Percentiles rank a stretch among this genome's conserved stretches.
Conservation (phyloP, 2,113 vertebrate species). For the Dromas ardeola region DNA sequence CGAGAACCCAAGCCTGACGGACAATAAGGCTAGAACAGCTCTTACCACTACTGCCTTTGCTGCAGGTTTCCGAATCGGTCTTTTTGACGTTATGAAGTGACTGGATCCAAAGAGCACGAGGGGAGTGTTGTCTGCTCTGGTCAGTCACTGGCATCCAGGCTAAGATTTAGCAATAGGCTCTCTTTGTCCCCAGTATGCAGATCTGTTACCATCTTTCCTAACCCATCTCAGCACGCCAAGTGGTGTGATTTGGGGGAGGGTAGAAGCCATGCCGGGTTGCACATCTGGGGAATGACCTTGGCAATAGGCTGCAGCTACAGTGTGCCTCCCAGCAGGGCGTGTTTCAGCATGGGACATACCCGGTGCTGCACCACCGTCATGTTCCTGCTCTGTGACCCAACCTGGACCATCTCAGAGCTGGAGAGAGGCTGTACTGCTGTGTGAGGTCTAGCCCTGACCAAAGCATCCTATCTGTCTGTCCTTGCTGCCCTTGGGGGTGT, state of each 20-base stretch:
- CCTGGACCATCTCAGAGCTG: not conserved
- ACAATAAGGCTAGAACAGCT: not conserved
- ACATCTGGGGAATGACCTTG: not conserved
- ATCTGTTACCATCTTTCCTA: not conserved
- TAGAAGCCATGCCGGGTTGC: not conserved
- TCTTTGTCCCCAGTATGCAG: not conserved
- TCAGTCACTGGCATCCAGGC: not conserved
- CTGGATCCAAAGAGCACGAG: not conserved
- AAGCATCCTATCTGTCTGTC: not conserved
- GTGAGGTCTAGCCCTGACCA: not conserved
- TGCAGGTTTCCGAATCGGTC: not conserved
- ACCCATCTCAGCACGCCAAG: not conserved
- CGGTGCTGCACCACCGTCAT: not conserved
- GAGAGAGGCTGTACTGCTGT: not conserved
- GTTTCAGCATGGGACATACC: not conserved
- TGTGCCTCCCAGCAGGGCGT: not conserved
- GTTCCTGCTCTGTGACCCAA: not conserved
- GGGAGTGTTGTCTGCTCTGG: not conserved
- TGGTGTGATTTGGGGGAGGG: not conserved
- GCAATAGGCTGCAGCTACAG: not conserved
- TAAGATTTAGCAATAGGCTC: not conserved
- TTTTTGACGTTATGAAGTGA: not conserved
- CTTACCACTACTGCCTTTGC: not conserved
- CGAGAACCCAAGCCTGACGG: not conserved
- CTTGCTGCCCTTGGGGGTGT: not conserved